Evolutionary conservation across 2,113 vertebrate species (phyloP).

Genomic region (Tursiops truncatus): DNA sequence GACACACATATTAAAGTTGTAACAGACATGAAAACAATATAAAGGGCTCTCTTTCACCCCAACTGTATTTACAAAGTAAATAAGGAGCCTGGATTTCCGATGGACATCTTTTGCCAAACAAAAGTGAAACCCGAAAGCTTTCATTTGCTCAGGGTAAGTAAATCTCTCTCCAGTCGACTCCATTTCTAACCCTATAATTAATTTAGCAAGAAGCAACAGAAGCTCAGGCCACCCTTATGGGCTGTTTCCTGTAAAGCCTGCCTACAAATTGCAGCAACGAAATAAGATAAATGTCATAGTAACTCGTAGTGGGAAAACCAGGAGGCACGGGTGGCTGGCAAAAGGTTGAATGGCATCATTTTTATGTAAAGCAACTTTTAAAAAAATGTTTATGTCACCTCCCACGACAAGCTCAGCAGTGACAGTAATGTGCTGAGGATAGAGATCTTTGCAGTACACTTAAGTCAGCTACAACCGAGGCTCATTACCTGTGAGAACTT

Average conservation of each 20-base stretch:
- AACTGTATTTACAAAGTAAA: not conserved
- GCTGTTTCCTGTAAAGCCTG: slow-evolving; percentile 31
- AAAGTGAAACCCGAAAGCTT: slow-evolving; percentile 62
- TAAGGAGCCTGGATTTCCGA: not conserved
- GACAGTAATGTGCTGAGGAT: not conserved
- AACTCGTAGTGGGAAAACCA: not conserved
- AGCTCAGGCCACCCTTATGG: slow-evolving; percentile 39
- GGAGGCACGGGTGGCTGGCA: not conserved
- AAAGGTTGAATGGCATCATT: not conserved
- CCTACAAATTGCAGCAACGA: slow-evolving; percentile 54
- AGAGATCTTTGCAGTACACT: too few species aligned
- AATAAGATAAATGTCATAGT: slow-evolving; percentile 29
- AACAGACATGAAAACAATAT: not conserved
- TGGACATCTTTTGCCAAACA: slow-evolving; percentile 31
- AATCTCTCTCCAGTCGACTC: slow-evolving; percentile 36
- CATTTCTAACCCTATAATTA: slow-evolving; percentile 58
- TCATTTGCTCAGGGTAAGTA: slow-evolving; percentile 46
- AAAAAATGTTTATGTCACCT: not conserved
- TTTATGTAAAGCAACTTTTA: not conserved
- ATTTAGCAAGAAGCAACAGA: slow-evolving; percentile 43
- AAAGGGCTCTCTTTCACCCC: not conserved
- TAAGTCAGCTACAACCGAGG: not conserved
- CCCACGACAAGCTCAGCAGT: not conserved
- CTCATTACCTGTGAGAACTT: not conserved
- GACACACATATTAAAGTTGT: not conserved